Base-by-base conservation (phyloP, 92 coral and sea anemone species). In the Paragorgia papillata region DNA sequence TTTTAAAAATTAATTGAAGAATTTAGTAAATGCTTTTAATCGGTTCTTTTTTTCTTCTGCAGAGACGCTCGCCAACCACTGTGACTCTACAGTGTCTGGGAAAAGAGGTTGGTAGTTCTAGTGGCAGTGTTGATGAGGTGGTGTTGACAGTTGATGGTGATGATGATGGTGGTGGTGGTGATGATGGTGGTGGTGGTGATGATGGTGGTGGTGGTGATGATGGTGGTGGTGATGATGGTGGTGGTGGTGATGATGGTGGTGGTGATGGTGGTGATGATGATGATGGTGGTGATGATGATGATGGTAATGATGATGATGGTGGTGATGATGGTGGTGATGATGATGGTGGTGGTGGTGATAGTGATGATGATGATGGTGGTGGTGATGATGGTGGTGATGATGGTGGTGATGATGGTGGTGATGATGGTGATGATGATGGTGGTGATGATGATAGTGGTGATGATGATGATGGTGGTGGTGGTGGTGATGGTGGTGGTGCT, bases 51-150 rank as follows among this genome's bases (percentile, higher is more conserved):
- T 32, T 18, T 62, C 20, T 67, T 18, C 19, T 64, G 22, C 66
- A 93, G 97, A 89, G 79, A 4, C 89, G 97, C 34, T 93, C 97
- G 26, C 97, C 96, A 25, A 90, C 96, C 19, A 88, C 97, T 0
- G 28, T 93, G 20, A 93, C 96, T 15, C 83, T 93, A 29, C 77
- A 75, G 12, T 92, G 84, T 13, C 2, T 44, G 27, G 96, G 94
- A 19, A 34, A 78, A n/a, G 83, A 93, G 96, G 97, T 93, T 54
- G 9, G 69, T 75, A 5, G 7, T 26, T 24, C 13, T 2, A 1
- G 17, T 15, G 2, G 1, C 30, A 32, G 40, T 14, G 34, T 49
- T 12, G 7, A 39, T 28, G 12, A 28, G 6, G 46, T 65, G 7
- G 14, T 7, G 53, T 20, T 43, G 14, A 9, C 37, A 4, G 0